A percentile compares a stretch with the other conserved stretches of the same genome.
These are phyloP conservation scores for Orientallactaga bullata DNA, from an alignment of 2,113 vertebrate genomes.

Conservation along the genomic window DNA sequence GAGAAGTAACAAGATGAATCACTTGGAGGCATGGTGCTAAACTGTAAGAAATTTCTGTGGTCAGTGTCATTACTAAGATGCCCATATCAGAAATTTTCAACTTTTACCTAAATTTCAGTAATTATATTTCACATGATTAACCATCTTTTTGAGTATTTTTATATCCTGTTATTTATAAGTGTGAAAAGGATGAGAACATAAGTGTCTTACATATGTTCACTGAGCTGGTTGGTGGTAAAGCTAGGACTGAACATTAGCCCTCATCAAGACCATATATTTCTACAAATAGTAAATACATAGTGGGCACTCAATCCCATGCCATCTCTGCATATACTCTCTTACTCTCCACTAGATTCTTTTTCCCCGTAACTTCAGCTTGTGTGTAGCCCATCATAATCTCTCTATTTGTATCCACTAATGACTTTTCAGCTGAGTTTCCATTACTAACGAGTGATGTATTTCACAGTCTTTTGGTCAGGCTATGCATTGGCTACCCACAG, in stretches of 20 bases:
- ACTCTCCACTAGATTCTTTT: neutral
- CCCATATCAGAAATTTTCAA: neutral
- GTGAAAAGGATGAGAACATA: slow-evolving; percentile 26
- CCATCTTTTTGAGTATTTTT: slow-evolving; percentile 36
- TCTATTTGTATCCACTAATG: neutral
- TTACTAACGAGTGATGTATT: neutral
- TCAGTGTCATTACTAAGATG: neutral
- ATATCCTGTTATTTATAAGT: neutral
- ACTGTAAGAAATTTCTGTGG: neutral
- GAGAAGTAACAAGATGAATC: neutral
- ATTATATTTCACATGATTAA: neutral
- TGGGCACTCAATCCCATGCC: rapidly evolving
- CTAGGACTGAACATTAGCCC: neutral
- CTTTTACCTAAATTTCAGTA: neutral
- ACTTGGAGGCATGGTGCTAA: neutral
- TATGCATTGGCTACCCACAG: neutral
- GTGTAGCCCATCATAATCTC: neutral
- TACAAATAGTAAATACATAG: neutral
- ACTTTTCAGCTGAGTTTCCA: neutral
- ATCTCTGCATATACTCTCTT: neutral
- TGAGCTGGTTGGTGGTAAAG: neutral
- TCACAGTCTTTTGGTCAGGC: neutral
- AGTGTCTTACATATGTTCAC: neutral
- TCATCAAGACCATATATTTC: neutral
- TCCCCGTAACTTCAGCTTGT: neutral